Evolutionary conservation across 2,888 invertebrate genomes (phyloP).

Genomic region (Ormia ochracea): DNA sequence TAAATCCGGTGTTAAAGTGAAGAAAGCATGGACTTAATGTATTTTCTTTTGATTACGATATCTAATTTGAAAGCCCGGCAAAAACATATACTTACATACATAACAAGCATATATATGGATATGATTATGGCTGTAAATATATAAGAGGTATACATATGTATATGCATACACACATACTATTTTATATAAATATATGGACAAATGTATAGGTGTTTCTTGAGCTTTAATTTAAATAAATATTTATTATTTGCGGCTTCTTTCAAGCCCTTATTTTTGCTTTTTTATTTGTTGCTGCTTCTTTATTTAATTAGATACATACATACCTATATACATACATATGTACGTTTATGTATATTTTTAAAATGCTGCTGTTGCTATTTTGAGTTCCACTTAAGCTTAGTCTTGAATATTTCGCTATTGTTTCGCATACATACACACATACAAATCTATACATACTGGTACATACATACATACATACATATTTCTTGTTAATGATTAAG

Average conservation of each 20-base stretch:
- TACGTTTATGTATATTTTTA: too few relatives aligned
- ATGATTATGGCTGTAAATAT: too few relatives aligned
- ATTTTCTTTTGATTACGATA: neutral
- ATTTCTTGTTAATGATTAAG: too few relatives aligned
- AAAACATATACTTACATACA: too few relatives aligned
- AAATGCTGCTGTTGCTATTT: too few relatives aligned
- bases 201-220: neutral
- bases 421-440: neutral
- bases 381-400: neutral
- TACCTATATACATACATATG: neutral
- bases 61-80: conserved; percentile 1
- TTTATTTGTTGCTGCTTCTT: neutral
- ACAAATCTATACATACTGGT: neutral
- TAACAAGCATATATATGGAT: too few relatives aligned
- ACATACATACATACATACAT: neutral
- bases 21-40: conserved; percentile 30
- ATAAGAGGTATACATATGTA: too few relatives aligned
- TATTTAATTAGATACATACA: neutral
- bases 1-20: conserved; percentile 24
- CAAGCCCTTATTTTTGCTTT: conserved; percentile 19
- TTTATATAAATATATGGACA: too few relatives aligned
- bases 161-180: too few relatives aligned
- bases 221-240: conserved; percentile 36
- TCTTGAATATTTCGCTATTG: neutral
- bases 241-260: conserved; percentile 6